A percentile compares a stretch with the other conserved stretches of the same genome.
These are phyloP conservation scores for Calliphora vomitoria DNA, from an alignment of 2,888 invertebrate species.

Conservation along the genomic window DNA sequence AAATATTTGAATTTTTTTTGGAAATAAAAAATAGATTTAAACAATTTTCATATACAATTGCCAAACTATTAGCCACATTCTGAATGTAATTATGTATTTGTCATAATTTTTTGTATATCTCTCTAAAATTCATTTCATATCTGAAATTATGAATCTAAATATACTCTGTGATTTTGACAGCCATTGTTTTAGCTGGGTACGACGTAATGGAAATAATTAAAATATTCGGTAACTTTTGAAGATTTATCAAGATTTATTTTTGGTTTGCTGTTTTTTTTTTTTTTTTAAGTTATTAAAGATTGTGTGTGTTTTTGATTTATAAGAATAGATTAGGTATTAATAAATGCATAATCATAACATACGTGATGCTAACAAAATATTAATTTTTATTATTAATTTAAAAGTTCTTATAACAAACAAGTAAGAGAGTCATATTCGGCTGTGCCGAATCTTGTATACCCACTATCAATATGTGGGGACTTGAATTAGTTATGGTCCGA, in stretches of 20 bases:
- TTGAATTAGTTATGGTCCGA: no score
- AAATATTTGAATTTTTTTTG: neutral
- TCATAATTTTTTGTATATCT: slow-evolving; percentile 8
- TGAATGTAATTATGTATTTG: slow-evolving; percentile 22
- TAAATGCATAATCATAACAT: slow-evolving; percentile 59
- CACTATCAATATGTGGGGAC: no score
- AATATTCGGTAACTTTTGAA: slow-evolving; percentile 57
- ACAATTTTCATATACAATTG: neutral
- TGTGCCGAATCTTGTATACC: no score
- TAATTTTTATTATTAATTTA: slow-evolving; percentile 7
- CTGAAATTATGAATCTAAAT: slow-evolving; percentile 27
- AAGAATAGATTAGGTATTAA: slow-evolving; percentile 48
- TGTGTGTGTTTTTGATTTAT: slow-evolving; percentile 35
- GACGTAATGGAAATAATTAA: slow-evolving; percentile 39
- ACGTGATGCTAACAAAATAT: slow-evolving; percentile 31
- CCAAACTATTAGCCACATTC: neutral
- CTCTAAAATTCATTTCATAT: slow-evolving; percentile 13
- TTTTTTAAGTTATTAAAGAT: slow-evolving; percentile 21
- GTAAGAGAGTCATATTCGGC: no score
- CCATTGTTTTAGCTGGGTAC: neutral
- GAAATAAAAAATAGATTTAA: no score
- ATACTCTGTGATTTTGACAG: neutral
- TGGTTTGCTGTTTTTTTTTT: no score
- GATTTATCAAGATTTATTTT: slow-evolving; percentile 41
- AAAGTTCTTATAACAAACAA: neutral